phyloP scores from a whole-genome alignment of 2,113 vertebrate genomes.

The Leucopternis melanops region DNA sequence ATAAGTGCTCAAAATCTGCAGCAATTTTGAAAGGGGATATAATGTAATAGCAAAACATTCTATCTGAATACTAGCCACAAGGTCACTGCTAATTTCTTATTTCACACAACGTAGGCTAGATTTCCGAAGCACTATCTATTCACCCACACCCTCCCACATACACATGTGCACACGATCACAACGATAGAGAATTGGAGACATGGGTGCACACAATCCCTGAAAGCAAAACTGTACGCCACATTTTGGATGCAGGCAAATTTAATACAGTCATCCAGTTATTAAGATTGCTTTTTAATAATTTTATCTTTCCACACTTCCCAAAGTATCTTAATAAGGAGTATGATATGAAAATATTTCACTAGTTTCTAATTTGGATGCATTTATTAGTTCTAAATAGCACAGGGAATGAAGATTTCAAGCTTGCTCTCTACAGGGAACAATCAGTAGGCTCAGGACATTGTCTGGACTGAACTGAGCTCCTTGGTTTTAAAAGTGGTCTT shows the following conservation, averaged over 20 bases:
- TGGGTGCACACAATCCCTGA: not conserved
- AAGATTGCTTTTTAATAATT: not conserved
- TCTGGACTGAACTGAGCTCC: not conserved
- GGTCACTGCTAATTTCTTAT: not conserved
- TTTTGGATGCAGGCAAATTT: not conserved
- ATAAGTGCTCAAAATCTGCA: not conserved
- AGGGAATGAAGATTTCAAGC: not conserved
- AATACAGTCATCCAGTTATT: not conserved
- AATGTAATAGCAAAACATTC: not conserved
- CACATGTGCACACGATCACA: rapidly evolving
- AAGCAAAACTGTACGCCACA: not conserved
- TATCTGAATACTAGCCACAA: not conserved
- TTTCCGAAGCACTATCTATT: not conserved
- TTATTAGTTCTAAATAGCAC: not conserved
- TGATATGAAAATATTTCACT: not conserved
- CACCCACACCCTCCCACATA: not conserved
- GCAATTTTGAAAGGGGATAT: not conserved
- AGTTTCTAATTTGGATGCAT: not conserved
- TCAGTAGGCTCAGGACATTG: not conserved
- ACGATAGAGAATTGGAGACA: rapidly evolving
- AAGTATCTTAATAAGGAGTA: not conserved
- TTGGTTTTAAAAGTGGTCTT: not conserved
- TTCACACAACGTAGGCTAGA: not conserved
- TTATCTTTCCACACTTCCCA: not conserved
- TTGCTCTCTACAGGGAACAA: not conserved